phyloP scores from a whole-genome alignment of 2,888 invertebrate species.

The Drosophila kuntzei region DNA sequence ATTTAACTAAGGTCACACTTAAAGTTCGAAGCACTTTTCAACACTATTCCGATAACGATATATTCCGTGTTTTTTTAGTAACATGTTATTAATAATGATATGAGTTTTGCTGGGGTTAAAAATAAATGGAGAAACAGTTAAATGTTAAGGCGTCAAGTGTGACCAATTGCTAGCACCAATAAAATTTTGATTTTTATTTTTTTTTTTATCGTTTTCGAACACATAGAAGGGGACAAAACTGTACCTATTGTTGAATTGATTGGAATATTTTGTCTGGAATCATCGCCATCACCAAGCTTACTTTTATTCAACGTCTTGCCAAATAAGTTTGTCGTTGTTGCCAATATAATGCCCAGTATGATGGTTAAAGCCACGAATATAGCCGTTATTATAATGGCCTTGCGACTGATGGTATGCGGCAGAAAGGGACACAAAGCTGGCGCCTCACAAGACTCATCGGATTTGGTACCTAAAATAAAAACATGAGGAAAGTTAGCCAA shows the following conservation, averaged over 20 bases:
- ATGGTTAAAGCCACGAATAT: conserved; percentile 64
- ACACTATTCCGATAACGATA: conserved; percentile 39
- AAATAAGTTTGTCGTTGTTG: conserved; percentile 67
- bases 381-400: conserved; percentile 65
- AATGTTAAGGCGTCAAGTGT: conserved; percentile 16
- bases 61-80: conserved; percentile 5
- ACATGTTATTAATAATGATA: background rate
- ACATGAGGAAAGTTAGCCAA: background rate
- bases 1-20: conserved; percentile 77
- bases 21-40: conserved; percentile 55
- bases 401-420: conserved; percentile 61
- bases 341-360: conserved; percentile 67
- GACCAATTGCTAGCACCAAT: conserved; percentile 40
- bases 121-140: conserved; percentile 6
- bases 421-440: conserved; percentile 61
- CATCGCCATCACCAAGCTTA: conserved; percentile 85
- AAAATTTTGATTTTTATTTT: background rate
- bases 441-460: conserved; percentile 41
- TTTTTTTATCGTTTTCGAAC: conserved; percentile 33
- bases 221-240: conserved; percentile 62
- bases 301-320: conserved; percentile 75
- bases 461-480: conserved; percentile 52
- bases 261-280: conserved; percentile 85
- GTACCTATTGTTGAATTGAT: conserved; percentile 86
- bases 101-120: conserved; percentile 12